Percentiles rank a stretch among this genome's conserved stretches.
phyloP scores from a whole-genome alignment of 2,888 invertebrate species.

The Andrena trimmerana region DNA sequence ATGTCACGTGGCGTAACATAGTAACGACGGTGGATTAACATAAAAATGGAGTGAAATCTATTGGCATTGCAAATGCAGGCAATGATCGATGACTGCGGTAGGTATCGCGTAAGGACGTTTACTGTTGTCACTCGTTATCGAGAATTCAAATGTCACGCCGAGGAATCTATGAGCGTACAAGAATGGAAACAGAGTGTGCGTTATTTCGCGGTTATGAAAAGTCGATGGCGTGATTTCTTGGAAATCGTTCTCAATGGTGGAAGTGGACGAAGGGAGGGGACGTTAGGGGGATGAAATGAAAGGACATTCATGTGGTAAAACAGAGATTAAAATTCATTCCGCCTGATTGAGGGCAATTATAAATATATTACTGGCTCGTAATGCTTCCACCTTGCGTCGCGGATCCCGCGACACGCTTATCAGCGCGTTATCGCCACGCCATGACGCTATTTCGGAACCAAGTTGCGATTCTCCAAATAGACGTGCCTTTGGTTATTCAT shows the following conservation, averaged over 20 bases:
- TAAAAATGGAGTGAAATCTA: constrained; percentile 37
- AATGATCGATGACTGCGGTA: constrained; percentile 34
- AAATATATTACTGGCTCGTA: constrained; percentile 38
- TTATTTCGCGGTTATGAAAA: constrained; percentile 6
- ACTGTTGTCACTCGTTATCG: neutral
- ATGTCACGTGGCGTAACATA: constrained; percentile 23
- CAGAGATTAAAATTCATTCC: constrained; percentile 49
- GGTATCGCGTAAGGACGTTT: neutral
- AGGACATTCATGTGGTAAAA: neutral
- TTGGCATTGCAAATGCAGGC: constrained; percentile 45
- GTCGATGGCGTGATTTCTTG: neutral
- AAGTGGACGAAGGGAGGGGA: neutral
- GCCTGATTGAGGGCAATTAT: constrained; percentile 38
- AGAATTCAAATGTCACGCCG: neutral
- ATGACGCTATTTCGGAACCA: neutral
- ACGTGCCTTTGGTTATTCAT: constrained; percentile 1
- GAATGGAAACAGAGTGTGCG: neutral
- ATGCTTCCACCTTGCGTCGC: constrained; percentile 34
- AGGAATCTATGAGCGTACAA: neutral
- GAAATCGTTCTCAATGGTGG: neutral
- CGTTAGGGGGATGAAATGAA: neutral
- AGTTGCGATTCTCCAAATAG: neutral
- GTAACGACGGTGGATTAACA: constrained; percentile 29
- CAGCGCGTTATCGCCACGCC: constrained; percentile 21
- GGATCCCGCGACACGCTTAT: constrained; percentile 52